Evolutionary conservation across 1,140 invertebrate genomes (phyloP).

Genomic region (Drosophila obscura): DNA sequence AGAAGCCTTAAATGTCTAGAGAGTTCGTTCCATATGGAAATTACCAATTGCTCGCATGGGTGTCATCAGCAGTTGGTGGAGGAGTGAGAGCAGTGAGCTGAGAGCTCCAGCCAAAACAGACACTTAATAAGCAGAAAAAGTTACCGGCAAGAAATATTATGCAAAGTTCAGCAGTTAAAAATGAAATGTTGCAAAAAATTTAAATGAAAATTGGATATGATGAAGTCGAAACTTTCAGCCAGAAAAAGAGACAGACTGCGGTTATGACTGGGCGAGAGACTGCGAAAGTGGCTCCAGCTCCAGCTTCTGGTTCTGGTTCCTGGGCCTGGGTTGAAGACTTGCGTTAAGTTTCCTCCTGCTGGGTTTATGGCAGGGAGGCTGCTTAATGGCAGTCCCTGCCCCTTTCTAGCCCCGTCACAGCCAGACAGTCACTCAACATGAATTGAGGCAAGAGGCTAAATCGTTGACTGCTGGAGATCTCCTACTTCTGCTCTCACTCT

Average conservation of each 20-base stretch:
- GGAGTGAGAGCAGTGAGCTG: conserved; percentile 5
- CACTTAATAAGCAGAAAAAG: conserved; percentile 43
- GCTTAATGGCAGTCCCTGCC: conserved; percentile 35
- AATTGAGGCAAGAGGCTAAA: conserved; percentile 31
- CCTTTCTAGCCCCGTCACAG: not conserved
- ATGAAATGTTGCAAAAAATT: conserved; percentile 63
- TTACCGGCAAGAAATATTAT: conserved; percentile 30
- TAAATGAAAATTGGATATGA: conserved; percentile 53
- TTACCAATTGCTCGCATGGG: conserved; percentile 33
- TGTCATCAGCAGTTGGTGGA: conserved; percentile 31
- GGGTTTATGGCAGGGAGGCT: conserved; percentile 19
- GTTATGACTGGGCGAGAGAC: conserved; percentile 47
- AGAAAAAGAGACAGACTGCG: conserved; percentile 13
- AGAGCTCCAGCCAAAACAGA: conserved; percentile 12
- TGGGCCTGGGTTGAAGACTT: not conserved
- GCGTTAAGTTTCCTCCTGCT: conserved; percentile 23
- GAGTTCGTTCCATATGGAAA: not conserved
- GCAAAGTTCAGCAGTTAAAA: conserved; percentile 60
- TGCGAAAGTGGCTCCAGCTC: conserved; percentile 44
- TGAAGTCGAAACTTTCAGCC: conserved; percentile 36
- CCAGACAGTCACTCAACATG: conserved; percentile 61
- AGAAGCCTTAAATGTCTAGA: not conserved
- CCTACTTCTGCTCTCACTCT: no score
- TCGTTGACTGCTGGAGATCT: not conserved
- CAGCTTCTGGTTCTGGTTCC: conserved; percentile 30